phyloP scores from a whole-genome alignment of 1,140 invertebrate genomes.

The Nasonia vitripennis region DNA sequence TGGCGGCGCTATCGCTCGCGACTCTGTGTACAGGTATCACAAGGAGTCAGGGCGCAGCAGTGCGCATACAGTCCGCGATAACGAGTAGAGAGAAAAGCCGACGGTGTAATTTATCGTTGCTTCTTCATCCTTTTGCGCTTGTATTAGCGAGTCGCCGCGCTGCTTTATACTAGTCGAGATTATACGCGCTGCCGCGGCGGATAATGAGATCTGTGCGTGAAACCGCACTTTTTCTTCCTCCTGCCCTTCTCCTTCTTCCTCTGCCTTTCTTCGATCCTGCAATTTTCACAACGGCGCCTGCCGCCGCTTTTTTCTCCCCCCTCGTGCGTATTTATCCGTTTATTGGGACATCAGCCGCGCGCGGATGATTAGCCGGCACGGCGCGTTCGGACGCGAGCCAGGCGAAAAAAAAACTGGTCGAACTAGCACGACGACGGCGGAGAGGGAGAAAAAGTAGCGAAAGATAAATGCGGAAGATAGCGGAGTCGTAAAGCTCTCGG shows the following conservation, averaged over 20 bases:
- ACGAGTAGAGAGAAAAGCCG: neutral
- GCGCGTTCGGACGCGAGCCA: neutral
- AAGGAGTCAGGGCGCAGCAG: no score
- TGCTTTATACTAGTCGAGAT: neutral
- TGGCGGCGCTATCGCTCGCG: neutral
- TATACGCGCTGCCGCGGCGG: neutral
- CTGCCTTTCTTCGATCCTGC: neutral
- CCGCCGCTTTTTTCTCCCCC: no score
- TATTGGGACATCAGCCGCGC: neutral
- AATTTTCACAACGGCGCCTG: neutral
- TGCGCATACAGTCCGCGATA: neutral
- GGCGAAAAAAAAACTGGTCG: neutral
- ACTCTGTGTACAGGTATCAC: neutral
- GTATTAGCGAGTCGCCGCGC: neutral
- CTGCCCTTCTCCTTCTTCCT: neutral
- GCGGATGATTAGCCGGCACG: neutral
- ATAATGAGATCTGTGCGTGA: conserved; percentile 39
- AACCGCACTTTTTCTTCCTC: conserved; percentile 1
- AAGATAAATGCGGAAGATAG: conserved; percentile 27
- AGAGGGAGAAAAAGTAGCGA: neutral
- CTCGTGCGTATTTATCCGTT: neutral
- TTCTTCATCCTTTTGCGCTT: conserved; percentile 19
- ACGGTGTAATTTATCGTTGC: neutral
- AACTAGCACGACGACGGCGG: no score
- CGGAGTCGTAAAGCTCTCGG: conserved; percentile 7